Conservation (phyloP, 2,113 vertebrate species). For the Jacana jacana region DNA sequence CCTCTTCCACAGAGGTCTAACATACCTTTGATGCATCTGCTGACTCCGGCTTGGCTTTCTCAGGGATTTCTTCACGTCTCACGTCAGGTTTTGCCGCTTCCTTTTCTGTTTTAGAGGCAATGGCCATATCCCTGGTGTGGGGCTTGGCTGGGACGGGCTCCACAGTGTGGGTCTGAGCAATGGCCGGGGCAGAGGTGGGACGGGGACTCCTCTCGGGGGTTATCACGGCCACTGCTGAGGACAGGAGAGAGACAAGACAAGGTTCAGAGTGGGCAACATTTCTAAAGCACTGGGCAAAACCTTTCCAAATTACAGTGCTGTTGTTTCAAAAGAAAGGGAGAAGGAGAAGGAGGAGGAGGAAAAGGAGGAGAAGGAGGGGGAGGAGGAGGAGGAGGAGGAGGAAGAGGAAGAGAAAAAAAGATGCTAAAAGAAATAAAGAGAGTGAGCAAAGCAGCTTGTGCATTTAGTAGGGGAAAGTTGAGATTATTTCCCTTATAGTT, state of each 20-base stretch:
- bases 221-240: constrained; percentile 75
- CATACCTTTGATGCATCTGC: constrained; percentile 83
- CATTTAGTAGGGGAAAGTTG: neutral
- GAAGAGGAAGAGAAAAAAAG: neutral
- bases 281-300: neutral
- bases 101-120: constrained; percentile 57
- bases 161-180: constrained; percentile 81
- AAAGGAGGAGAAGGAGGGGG: neutral
- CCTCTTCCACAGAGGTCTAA: neutral
- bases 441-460: constrained; percentile 50
- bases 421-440: neutral
- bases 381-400: neutral
- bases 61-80: constrained; percentile 73
- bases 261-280: neutral
- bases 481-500: neutral
- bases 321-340: neutral
- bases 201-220: constrained; percentile 88
- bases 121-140: neutral
- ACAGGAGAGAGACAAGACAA: neutral
- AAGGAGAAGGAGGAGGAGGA: neutral
- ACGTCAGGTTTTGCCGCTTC: constrained; percentile 71
- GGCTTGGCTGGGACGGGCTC: constrained; percentile 68
- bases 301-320: constrained; percentile 2
- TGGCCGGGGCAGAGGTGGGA: constrained; percentile 91
- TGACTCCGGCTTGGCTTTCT: constrained; percentile 68